phyloP scores from a whole-genome alignment of 1,140 invertebrate genomes.

The Chymomyza costata region DNA sequence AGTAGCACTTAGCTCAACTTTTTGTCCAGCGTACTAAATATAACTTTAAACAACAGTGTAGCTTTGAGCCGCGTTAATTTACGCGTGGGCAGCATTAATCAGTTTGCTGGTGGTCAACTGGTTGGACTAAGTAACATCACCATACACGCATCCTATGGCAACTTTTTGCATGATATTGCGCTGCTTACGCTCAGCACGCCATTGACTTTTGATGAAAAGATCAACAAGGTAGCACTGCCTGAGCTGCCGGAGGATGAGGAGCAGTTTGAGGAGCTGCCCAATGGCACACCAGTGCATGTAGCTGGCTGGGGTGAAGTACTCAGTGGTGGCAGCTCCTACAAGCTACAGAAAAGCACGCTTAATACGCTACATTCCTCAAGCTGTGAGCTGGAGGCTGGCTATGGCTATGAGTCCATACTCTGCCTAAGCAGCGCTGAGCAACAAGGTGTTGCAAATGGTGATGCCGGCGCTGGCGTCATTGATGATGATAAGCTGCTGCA shows the following conservation, averaged over 20 bases:
- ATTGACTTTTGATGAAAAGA: constrained; percentile 54
- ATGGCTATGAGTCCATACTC: constrained; percentile 43
- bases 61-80: constrained; percentile 12
- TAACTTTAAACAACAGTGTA: constrained; percentile 21
- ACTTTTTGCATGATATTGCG: constrained; percentile 76
- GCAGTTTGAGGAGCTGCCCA: constrained; percentile 20
- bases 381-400: constrained; percentile 56
- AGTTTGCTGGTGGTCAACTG: constrained; percentile 56
- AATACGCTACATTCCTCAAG: constrained; percentile 32
- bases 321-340: constrained; percentile 43
- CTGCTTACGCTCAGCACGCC: constrained; percentile 68
- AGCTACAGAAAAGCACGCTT: constrained; percentile 48
- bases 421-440: constrained; percentile 48
- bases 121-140: constrained; percentile 24
- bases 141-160: constrained; percentile 74
- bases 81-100: constrained; percentile 66
- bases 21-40: not conserved
- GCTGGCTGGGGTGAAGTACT: constrained; percentile 58
- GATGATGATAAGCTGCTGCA: constrained; percentile 33
- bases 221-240: constrained; percentile 61
- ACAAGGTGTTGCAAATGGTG: constrained; percentile 57
- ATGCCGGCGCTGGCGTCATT: constrained; percentile 50
- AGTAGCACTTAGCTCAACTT: constrained; percentile 14
- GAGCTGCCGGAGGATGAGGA: constrained; percentile 10
- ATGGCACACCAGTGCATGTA: constrained; percentile 46